Base-by-base conservation (phyloP, 2,113 vertebrate species). In the Desmodus rotundus region DNA sequence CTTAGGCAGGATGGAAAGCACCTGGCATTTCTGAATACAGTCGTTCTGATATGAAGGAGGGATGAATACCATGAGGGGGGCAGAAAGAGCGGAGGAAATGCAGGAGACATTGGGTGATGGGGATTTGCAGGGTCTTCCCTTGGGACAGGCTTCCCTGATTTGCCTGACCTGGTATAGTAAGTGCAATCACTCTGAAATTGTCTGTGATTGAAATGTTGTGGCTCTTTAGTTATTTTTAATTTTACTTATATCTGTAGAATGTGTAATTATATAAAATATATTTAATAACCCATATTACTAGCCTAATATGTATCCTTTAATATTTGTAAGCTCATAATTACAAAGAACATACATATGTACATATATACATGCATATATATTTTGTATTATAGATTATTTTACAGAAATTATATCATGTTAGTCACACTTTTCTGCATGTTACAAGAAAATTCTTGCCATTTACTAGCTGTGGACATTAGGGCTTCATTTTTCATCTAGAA, bases 1-100 rank as follows among this genome's bases (percentile, higher is more conserved):
- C 78, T 94, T 89, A 45, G 38, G 12, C 74, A 74, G 72, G 52
- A 45, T 52, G 68, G 47, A 94, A 91, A 89, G 7, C 91, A 93
- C 95, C 78, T 96, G 89, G 77, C 36, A 89, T 87, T 95, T 96
- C 54, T 93, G 95, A 94, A 96, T 91, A 58, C 73, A 95, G 73
- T 86, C 56, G 20, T 89, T 91, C 43, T 70, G 54, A 47, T 67
- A 47, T 74, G 65, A 15, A 19, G 58, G 68, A 96, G 61, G 58
- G 67, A 47, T 38, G 26, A 91, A 16, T 67, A 86, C 17, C 56
- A 19, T 70, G 19, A 22, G 16, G 7, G 28, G 4, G 13, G 26
- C 15, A 13, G 26, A 28, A 33, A 5, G 28, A 76, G 14, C 43
- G 85, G n/a, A 84, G 38, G 65, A 90, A 26, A 15, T 28, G 3